Evolutionary conservation across 2,797 vertebrate species (phyloP).

Genomic region (Adrianichthys oophorus): DNA sequence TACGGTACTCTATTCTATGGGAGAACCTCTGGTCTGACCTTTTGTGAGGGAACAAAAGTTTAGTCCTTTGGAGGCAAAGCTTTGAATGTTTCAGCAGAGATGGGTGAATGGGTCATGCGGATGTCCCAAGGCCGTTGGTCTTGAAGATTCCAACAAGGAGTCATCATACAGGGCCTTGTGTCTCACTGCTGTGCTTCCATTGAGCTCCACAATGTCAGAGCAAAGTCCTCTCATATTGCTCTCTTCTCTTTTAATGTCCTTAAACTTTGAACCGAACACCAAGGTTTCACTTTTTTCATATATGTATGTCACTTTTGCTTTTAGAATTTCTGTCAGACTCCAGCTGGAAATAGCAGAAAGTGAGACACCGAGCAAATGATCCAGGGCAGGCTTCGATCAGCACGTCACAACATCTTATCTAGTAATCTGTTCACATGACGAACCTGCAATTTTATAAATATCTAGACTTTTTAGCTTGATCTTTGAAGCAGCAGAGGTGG

Average conservation of each 20-base stretch:
- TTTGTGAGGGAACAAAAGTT: slow-evolving; percentile 85
- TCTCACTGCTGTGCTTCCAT: slow-evolving; percentile 25
- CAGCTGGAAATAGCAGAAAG: slow-evolving; percentile 3
- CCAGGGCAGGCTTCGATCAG: background rate
- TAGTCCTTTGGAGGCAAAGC: slow-evolving; percentile 75
- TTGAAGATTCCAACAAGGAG: slow-evolving; percentile 66
- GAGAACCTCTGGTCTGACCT: slow-evolving; percentile 81
- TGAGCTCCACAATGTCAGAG: slow-evolving; percentile 31
- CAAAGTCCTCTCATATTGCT: slow-evolving; percentile 4
- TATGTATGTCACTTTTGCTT: slow-evolving; percentile 15
- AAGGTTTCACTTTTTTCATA: slow-evolving; percentile 12
- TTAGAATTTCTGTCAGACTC: slow-evolving; percentile 1
- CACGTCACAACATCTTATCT: slow-evolving; percentile 7
- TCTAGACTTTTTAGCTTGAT: slow-evolving; percentile 22
- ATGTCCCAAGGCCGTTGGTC: slow-evolving; percentile 73
- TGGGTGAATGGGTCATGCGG: slow-evolving; percentile 72
- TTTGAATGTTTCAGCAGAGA: slow-evolving; percentile 81
- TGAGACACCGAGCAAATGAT: slow-evolving; percentile 5
- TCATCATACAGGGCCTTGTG: slow-evolving; percentile 42
- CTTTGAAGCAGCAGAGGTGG: slow-evolving; percentile 18
- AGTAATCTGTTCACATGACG: slow-evolving; percentile 8
- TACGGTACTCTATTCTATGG: slow-evolving; percentile 77
- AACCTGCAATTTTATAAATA: slow-evolving; percentile 12
- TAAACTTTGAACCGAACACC: slow-evolving; percentile 31
- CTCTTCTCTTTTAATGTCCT: slow-evolving; percentile 15